These are phyloP conservation scores for Cerceris rybyensis DNA, from an alignment of 2,888 invertebrate species.

Conservation along the genomic window DNA sequence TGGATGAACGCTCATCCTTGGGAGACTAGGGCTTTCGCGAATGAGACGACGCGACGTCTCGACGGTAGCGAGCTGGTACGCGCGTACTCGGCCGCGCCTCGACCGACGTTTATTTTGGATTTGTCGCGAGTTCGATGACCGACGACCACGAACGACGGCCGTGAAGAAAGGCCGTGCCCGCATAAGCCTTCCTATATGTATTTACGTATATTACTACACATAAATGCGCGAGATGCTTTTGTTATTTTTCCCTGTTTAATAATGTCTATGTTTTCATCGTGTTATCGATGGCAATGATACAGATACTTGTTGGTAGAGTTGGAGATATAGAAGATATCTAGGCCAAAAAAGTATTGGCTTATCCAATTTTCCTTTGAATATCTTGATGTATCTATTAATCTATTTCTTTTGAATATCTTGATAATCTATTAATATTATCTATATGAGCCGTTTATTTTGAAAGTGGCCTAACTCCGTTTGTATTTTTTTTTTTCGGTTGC, in stretches of 20 bases:
- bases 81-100: not conserved
- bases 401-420: too few relatives aligned
- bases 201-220: constrained; percentile 23
- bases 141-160: constrained; percentile 55
- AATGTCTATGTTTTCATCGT: not conserved
- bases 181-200: constrained; percentile 40
- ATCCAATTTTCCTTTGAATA: too few relatives aligned
- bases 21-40: too few relatives aligned
- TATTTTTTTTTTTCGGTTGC: too few relatives aligned
- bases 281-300: not conserved
- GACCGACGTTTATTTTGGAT: constrained; percentile 70
- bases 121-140: constrained; percentile 72
- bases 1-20: too few relatives aligned
- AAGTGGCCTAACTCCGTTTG: too few relatives aligned
- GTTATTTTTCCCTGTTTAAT: constrained; percentile 4
- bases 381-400: too few relatives aligned
- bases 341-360: too few relatives aligned
- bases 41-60: too few relatives aligned
- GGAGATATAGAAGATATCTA: too few relatives aligned
- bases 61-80: not conserved
- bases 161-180: constrained; percentile 55
- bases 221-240: constrained; percentile 27
- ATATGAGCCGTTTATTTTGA: too few relatives aligned
- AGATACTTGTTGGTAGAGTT: not conserved
- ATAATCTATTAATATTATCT: too few relatives aligned